Base-by-base conservation (phyloP, 2,888 invertebrate species). In the Caenorhabditis sp. region DNA sequence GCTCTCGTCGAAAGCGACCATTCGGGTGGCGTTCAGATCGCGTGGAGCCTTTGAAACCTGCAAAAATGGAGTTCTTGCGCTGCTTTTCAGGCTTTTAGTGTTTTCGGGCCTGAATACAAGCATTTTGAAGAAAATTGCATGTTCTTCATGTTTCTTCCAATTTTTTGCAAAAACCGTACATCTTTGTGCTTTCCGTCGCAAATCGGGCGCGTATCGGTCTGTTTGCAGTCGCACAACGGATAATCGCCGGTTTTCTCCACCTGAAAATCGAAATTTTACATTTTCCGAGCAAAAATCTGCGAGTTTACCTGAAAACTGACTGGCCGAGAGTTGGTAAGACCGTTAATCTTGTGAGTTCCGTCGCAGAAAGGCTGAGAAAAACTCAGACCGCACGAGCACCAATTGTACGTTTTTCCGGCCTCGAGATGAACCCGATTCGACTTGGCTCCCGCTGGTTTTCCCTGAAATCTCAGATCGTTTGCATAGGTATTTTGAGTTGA, bases 151-250 rank as follows among this genome's bases (percentile, higher is more conserved):
- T 26, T 46, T 46, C 26, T 26, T 27, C 15, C 35, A 58, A 50
- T 20, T 32, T 24, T 22, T 13, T 30, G 32, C 22, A 53, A 53
- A 59, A 43, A 37, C 11, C 73, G 55, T 24, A 86, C 84, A 45
- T 70, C 50, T 89, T 94, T 94, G 90, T 98, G 98, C 9, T 95
- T 93, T 9, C 97, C 97, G 91, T 99, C 99, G 91, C 98, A 99
- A 90, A 96, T 97, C 0, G 99, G 99, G 80, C 95, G 92, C 83
- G 94, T 94, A 53, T 92, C 92, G 0, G 96, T 95, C 89, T 96
- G 96, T 90, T 99, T 99, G 89, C 99, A 99, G 89, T 95, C 95
- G 89, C 99, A 99, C n/a, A 99, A 91, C 94, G 95, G 96, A 89
- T 84, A 84, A 17, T 95, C 94, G 85, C 94, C 95, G 0, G 93